A percentile compares a stretch with the other conserved stretches of the same genome.
Evolutionary conservation across 2,888 invertebrate genomes (phyloP).

Genomic region (Craniophora ligustri): DNA sequence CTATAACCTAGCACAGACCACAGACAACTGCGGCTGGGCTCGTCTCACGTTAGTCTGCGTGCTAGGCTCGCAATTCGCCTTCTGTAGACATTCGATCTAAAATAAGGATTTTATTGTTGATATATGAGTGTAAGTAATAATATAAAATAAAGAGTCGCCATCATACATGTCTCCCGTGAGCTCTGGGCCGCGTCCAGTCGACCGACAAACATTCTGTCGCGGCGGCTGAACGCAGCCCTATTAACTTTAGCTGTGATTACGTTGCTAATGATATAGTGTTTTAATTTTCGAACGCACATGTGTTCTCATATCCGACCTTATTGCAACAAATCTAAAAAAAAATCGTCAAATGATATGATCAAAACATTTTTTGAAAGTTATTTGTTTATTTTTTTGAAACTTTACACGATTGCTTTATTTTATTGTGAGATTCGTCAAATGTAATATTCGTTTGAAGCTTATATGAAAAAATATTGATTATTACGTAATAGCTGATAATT

Average conservation of each 20-base stretch:
- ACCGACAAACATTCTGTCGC: background rate
- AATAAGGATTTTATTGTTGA: constrained; percentile 1
- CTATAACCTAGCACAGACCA: background rate
- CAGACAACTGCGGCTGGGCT: background rate
- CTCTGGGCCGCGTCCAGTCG: background rate
- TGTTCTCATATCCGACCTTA: constrained; percentile 56
- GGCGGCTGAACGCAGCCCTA: constrained; percentile 13
- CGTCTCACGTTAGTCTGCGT: background rate
- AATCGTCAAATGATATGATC: constrained; percentile 34
- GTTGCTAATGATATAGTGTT: constrained; percentile 43
- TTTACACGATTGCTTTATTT: constrained; percentile 63
- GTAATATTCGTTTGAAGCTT: constrained; percentile 44
- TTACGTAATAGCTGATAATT: constrained; percentile 67
- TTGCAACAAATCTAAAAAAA: constrained; percentile 45
- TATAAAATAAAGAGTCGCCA: background rate
- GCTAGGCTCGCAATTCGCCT: background rate
- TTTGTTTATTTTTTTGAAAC: constrained; percentile 65
- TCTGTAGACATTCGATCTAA: background rate
- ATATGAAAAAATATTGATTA: constrained; percentile 46
- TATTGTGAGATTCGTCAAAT: constrained; percentile 39
- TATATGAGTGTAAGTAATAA: background rate
- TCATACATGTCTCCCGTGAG: background rate
- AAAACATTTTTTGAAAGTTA: constrained; percentile 61
- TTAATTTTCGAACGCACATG: constrained; percentile 40
- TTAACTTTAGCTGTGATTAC: constrained; percentile 53